Conservation (phyloP, 2,888 invertebrate species). For the Tinea semifulvella region DNA sequence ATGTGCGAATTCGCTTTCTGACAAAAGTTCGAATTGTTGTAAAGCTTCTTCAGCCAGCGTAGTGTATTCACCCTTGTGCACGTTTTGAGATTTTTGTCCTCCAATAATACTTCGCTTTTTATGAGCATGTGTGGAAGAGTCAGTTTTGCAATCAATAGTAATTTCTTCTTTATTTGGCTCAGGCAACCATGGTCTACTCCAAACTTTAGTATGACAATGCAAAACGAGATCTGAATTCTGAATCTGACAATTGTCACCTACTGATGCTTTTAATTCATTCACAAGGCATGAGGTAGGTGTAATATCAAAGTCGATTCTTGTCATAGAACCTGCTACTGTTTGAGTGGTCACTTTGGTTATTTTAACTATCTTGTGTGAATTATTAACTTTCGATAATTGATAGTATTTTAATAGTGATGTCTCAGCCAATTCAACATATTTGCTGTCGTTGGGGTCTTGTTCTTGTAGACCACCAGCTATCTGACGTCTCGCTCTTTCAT, state of each 20-base stretch:
- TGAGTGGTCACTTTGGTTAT: constrained; percentile 38
- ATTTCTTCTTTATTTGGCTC: background rate
- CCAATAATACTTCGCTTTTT: background rate
- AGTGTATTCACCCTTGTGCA: background rate
- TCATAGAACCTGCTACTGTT: constrained; percentile 46
- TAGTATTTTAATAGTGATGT: constrained; percentile 24
- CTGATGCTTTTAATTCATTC: background rate
- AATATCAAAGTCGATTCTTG: constrained; percentile 30
- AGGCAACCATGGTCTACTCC: constrained; percentile 13
- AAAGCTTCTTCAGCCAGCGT: constrained; percentile 29
- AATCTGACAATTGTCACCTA: background rate
- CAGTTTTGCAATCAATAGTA: background rate
- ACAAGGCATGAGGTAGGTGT: constrained; percentile 20
- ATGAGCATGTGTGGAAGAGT: background rate
- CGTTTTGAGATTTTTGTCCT: background rate
- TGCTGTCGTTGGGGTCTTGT: constrained; percentile 14
- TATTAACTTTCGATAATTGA: constrained; percentile 21
- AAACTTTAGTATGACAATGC: constrained; percentile 4
- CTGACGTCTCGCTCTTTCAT: background rate
- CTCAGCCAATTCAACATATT: constrained; percentile 19
- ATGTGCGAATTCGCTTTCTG: constrained; percentile 22
- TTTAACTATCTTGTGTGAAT: constrained; percentile 26
- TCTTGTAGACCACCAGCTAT: constrained; percentile 7
- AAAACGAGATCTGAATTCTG: background rate
- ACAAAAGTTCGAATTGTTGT: constrained; percentile 21